Base-by-base conservation (phyloP, 2,113 vertebrate genomes). In the Tympanuchus pallidicinctus region DNA sequence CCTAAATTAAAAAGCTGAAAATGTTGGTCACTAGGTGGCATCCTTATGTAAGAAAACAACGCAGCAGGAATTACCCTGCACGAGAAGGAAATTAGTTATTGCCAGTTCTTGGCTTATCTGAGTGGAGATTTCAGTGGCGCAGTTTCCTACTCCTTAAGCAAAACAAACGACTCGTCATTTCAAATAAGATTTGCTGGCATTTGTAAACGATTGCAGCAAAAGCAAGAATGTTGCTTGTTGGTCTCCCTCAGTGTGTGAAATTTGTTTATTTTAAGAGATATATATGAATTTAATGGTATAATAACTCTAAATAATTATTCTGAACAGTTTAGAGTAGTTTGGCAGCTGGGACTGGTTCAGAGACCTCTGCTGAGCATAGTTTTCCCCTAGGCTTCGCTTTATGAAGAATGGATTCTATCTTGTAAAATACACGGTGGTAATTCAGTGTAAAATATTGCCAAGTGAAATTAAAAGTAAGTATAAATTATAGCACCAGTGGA, bases 21-120 rank as follows among this genome's bases (percentile, higher is more conserved):
- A 2, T 19, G 50, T 1, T 0, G 13, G 79, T 95, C 97, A 95
- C 95, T 97, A 98, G 97, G 80, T 97, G 97, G 97, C 97, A 95
- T 2, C 63, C 60, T 82, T 82, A 69, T 5, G 7, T 82, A 38
- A 92, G 54, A 66, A 92, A 96, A 97, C 82, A 90, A 32, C 4
- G 7, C 14, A 8, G 21, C 8, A 56, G 15, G 19, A 15, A 11
- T 66, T 63, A 36, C 32, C 52, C 32, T 63, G 40, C 21, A 30
- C n/a, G 72, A 93, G 47, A 24, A 94, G 34, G 30, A 27, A 94
- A 63, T 70, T 54, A 74, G 52, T 84, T 27, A 25, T 76, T 89
- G 93, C 54, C 78, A 90, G 25, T 67, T 84, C 5, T 3, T 56
- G 52, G 22, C 13, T 92, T 65, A 76, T 73, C 66, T 47, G 54